Base-by-base conservation (phyloP, 2,113 vertebrate species). In the Deroptyus accipitrinus region DNA sequence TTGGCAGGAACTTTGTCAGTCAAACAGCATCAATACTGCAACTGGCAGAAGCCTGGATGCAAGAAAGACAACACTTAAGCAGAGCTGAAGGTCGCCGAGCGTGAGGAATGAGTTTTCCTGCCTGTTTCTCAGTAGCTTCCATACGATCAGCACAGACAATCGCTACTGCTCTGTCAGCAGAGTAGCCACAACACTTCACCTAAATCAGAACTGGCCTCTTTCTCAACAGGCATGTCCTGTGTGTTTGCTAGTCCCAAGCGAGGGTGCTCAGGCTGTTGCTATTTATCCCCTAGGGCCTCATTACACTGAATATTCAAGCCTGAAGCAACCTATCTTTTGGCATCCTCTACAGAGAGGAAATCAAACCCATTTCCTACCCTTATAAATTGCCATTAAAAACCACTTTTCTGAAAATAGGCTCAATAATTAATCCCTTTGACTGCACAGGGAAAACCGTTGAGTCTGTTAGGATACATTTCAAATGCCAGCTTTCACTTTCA, bases 341-440 rank as follows among this genome's bases (percentile, higher is more conserved):
- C 96, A 95, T 88, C 94, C 35, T 69, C 94, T 62, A 82, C 77
- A 91, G 96, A 94, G 72, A 96, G 2, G 41, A 95, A 96, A 96
- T 94, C 94, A 94, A 86, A 96, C 94, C 89, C 42, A 94, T 95
- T 97, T 96, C 55, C 92, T 54, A 67, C 78, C 92, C 92, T 92
- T 86, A 95, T 55, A 97, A 97, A 97, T 37, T 93, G 96, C 42
- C 96, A 97, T 96, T 96, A 97, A 96, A 95, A 69, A 33, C 54
- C 46, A 52, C 78, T 94, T 97, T 96, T 95, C 83, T 91, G 77
- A 87, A 96, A 97, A 97, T 42, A 95, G 83, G 91, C 84, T 97
- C 87, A 83, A 87, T 97, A 97, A 98, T 98, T 94, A 97, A 93
- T 96, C 76, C 68, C 88, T 97, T 86, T 94, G 95, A 97, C 88